A percentile compares a stretch with the other conserved stretches of the same genome.
phyloP scores from a whole-genome alignment of 2,888 invertebrate genomes.

The Phytoseiulus persimilis region DNA sequence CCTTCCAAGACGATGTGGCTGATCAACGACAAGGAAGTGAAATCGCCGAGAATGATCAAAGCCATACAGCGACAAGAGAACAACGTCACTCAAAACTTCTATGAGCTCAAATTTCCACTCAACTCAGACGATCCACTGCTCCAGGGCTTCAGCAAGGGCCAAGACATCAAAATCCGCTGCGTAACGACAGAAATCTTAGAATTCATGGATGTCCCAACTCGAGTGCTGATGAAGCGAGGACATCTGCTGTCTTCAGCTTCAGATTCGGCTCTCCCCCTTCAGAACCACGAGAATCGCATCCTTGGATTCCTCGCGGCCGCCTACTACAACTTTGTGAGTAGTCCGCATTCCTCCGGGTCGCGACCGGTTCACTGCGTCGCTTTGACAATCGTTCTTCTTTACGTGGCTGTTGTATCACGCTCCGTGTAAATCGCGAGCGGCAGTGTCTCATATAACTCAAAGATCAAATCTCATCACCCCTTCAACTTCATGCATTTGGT shows the following conservation, averaged over 20 bases:
- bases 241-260: constrained; percentile 6
- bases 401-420: constrained; percentile 5
- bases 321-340: constrained; percentile 34
- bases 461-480: background rate
- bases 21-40: constrained; percentile 27
- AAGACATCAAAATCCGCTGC: constrained; percentile 26
- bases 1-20: constrained; percentile 16
- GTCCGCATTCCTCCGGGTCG: constrained; percentile 23
- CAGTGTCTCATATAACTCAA: background rate
- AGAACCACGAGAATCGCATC: constrained; percentile 30
- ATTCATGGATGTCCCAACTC: background rate
- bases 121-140: background rate
- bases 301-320: constrained; percentile 24
- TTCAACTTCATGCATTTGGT: background rate
- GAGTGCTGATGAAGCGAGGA: background rate
- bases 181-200: constrained; percentile 18
- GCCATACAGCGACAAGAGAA: background rate
- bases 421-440: background rate
- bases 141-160: constrained; percentile 11
- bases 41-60: background rate
- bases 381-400: background rate
- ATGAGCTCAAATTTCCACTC: constrained; percentile 19
- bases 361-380: constrained; percentile 15
- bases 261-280: constrained; percentile 19
- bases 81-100: constrained; percentile 8